These are phyloP conservation scores for Machaerirhynchus nigripectus DNA, from an alignment of 2,113 vertebrate genomes.

Conservation along the genomic window DNA sequence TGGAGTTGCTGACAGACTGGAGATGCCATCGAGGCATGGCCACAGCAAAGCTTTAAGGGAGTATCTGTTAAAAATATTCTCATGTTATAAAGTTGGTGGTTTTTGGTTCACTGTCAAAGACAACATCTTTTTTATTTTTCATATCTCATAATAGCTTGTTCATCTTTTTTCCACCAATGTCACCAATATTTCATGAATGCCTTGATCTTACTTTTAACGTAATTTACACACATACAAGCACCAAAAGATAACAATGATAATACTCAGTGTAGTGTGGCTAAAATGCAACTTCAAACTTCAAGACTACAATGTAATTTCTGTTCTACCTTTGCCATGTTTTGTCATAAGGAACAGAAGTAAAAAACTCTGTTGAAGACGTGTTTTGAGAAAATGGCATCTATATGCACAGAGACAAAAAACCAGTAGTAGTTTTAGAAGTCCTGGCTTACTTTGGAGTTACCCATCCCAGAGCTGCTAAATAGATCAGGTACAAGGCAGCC, in stretches of 20 bases:
- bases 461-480: neutral
- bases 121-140: neutral
- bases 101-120: neutral
- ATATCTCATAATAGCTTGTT: neutral
- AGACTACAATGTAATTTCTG: neutral
- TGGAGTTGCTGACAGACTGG: neutral
- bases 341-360: neutral
- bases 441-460: neutral
- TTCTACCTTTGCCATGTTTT: neutral
- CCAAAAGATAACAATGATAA: neutral
- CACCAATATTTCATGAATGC: neutral
- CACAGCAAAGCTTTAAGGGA: neutral
- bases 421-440: neutral
- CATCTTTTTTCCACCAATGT: slow-evolving; percentile 28
- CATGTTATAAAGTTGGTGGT: neutral
- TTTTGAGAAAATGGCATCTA: slow-evolving; percentile 3
- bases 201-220: slow-evolving; percentile 22
- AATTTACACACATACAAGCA: slow-evolving; percentile 1
- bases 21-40: neutral
- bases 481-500: neutral
- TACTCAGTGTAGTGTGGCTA: neutral
- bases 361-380: neutral
- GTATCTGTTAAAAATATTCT: neutral
- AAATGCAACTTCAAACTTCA: neutral
- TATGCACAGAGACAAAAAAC: neutral